phyloP scores from a whole-genome alignment of 2,888 invertebrate species.

The Rotaria magnacalcarata region DNA sequence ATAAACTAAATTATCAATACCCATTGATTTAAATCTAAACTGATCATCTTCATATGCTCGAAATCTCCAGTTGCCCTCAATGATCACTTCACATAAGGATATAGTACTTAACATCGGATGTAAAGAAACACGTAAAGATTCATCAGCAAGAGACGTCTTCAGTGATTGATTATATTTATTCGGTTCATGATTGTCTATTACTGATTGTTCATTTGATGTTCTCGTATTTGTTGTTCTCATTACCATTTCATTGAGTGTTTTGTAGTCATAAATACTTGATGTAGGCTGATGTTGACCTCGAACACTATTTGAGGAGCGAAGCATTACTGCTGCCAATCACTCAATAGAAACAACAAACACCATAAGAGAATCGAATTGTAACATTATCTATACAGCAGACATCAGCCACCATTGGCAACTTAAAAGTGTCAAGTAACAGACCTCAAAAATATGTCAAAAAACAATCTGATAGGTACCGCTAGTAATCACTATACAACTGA shows the following conservation, averaged over 20 bases:
- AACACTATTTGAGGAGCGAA: background rate
- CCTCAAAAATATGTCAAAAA: background rate
- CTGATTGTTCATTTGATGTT: background rate
- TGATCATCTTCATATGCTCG: background rate
- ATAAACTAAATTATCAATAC: background rate
- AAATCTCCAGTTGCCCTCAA: background rate
- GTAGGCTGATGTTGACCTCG: background rate
- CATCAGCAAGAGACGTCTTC: background rate
- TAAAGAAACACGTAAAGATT: background rate
- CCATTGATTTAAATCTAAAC: background rate
- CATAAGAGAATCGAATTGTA: background rate
- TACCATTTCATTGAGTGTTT: slow-evolving; percentile 7
- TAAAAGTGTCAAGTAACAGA: background rate
- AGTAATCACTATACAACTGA: background rate
- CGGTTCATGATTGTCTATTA: background rate
- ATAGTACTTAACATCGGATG: background rate
- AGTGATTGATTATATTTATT: background rate
- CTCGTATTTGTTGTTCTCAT: background rate
- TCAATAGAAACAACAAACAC: slow-evolving; percentile 2
- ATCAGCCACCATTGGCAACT: background rate
- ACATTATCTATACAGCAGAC: background rate
- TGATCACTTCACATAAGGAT: background rate
- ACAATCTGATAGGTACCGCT: background rate
- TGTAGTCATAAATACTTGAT: slow-evolving; percentile 3
- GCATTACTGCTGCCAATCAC: slow-evolving; percentile 5